Conservation (phyloP, 2,113 vertebrate genomes). For the Cyprinodon tularosa region DNA sequence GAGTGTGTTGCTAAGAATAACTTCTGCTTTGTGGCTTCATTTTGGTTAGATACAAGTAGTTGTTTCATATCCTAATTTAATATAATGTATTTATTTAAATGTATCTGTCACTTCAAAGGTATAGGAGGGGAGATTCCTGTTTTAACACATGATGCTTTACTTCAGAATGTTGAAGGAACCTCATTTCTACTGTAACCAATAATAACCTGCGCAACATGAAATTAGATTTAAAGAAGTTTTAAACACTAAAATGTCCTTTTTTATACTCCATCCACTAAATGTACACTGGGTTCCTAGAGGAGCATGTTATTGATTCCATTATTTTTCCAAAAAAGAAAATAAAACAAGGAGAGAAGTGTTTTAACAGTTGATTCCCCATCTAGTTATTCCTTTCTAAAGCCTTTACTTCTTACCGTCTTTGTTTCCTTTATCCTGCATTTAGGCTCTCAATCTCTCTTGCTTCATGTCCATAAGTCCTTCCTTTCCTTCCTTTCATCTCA, state of each 20-base stretch:
- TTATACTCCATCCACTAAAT: neutral
- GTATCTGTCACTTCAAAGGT: neutral
- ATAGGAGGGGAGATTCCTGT: neutral
- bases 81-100: neutral
- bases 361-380: no score
- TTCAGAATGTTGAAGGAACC: neutral
- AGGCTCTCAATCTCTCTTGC: neutral
- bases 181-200: no score
- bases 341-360: neutral
- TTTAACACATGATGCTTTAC: no score
- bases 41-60: neutral
- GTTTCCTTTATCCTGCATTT: neutral
- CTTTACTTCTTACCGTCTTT: neutral
- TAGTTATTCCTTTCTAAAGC: no score
- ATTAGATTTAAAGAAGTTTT: no score
- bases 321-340: neutral
- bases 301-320: neutral
- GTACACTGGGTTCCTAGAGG: no score
- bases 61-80: neutral
- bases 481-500: no score
- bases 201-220: no score
- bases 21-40: neutral
- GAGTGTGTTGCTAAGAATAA: neutral
- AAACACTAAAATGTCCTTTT: neutral
- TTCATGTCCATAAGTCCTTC: neutral